A percentile compares a stretch with the other conserved stretches of the same genome.
Evolutionary conservation across 1,140 invertebrate species (phyloP).

Genomic region (Atta texana): DNA sequence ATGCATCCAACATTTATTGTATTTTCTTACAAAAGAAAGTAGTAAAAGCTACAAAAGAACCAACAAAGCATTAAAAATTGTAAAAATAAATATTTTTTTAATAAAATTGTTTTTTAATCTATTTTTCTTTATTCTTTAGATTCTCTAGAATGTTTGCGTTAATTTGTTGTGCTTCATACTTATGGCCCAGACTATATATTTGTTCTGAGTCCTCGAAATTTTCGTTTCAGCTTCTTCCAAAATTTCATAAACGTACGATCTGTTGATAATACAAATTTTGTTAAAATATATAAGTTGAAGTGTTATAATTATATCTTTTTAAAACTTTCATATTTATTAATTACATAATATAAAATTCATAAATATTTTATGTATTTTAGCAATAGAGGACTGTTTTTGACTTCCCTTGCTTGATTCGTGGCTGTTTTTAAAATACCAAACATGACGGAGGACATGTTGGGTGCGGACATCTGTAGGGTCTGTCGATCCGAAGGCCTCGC

Average conservation of each 20-base stretch:
- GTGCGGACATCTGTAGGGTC: slow-evolving; percentile 97
- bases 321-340: not conserved
- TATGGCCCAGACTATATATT: not conserved
- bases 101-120: too few relatives aligned
- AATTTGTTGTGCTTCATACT: too few relatives aligned
- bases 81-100: too few relatives aligned
- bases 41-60: too few relatives aligned
- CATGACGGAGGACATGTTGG: slow-evolving; percentile 87
- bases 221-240: too few relatives aligned
- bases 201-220: not conserved
- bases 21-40: too few relatives aligned
- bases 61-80: too few relatives aligned
- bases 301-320: slow-evolving; percentile 1
- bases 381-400: slow-evolving; percentile 37
- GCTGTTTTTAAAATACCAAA: slow-evolving; percentile 70
- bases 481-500: slow-evolving; percentile 96
- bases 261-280: not conserved
- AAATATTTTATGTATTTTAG: slow-evolving; percentile 32
- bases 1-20: too few relatives aligned
- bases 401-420: slow-evolving; percentile 25
- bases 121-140: too few relatives aligned
- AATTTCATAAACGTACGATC: not conserved
- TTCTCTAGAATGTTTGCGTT: too few relatives aligned
- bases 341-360: not conserved
- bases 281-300: too few relatives aligned